Conservation (phyloP, 2,113 vertebrate genomes). For the Nothobranchius kuhntae region DNA sequence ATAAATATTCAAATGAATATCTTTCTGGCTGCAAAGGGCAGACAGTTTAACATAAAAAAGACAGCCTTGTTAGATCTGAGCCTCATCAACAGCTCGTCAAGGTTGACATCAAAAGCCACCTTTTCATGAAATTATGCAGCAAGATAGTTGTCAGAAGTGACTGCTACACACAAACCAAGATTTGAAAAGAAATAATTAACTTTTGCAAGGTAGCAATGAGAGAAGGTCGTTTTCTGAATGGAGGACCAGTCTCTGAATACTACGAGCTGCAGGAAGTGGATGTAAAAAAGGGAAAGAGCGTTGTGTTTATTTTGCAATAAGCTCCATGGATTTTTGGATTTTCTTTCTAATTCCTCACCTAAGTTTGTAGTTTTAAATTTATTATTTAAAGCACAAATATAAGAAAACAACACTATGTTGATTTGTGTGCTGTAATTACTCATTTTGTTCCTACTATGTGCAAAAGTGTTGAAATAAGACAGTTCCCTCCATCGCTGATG, state of each 20-base stretch:
- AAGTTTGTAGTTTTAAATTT: no score
- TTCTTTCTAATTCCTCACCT: no score
- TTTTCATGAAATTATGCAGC: not conserved
- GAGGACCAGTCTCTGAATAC: no score
- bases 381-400: no score
- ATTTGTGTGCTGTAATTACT: no score
- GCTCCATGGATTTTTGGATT: not conserved
- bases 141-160: not conserved
- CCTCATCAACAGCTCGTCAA: not conserved
- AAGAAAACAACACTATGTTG: no score
- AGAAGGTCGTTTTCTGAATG: not conserved
- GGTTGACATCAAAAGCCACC: not conserved
- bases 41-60: not conserved
- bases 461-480: constrained; percentile 29
- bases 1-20: not conserved
- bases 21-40: not conserved
- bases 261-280: no score
- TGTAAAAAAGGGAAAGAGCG: no score
- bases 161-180: not conserved
- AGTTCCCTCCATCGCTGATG: not conserved
- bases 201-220: not conserved
- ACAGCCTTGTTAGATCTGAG: not conserved
- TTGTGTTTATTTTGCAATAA: no score
- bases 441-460: not conserved
- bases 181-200: not conserved